phyloP scores from a whole-genome alignment of 2,113 vertebrate species.

The Hippocampus guttulatus region DNA sequence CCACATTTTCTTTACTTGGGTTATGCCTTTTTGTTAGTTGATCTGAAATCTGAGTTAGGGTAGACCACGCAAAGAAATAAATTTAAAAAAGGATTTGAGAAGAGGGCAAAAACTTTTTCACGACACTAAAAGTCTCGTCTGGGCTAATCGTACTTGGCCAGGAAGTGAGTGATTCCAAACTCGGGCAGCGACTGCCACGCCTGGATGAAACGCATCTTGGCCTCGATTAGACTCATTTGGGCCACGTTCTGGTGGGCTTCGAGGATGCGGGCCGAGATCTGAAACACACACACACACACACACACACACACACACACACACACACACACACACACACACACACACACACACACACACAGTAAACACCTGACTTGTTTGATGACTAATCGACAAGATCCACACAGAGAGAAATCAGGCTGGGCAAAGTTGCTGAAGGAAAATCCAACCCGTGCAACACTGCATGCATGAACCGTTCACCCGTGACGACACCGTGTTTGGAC shows the following conservation, averaged over 20 bases:
- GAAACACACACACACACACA: conserved; percentile 26
- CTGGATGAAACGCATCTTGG: conserved; percentile 97
- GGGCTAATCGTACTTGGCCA: conserved; percentile 79
- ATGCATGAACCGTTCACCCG: conserved; percentile 6
- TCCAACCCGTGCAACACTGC: conserved; percentile 12
- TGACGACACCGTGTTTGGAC: neutral
- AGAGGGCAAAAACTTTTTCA: too few species aligned
- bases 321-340: conserved; percentile 17
- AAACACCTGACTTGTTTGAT: neutral
- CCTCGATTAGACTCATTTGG: conserved; percentile 98
- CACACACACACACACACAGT: conserved; percentile 19
- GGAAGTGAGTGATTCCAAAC: conserved; percentile 98
- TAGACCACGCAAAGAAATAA: too few species aligned
- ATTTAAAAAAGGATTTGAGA: too few species aligned
- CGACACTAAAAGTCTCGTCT: neutral
- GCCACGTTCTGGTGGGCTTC: conserved; percentile 98
- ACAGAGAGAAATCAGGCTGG: neutral
- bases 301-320: neutral
- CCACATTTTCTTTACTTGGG: too few species aligned
- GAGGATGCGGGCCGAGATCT: conserved; percentile 94
- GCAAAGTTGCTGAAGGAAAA: conserved; percentile 1
- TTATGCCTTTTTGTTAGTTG: too few species aligned
- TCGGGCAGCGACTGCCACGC: conserved; percentile 97
- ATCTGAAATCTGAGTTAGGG: too few species aligned
- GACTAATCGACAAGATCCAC: conserved; percentile 10